phyloP scores from a whole-genome alignment of 2,888 invertebrate species.

The Hirtodrosophila duncani region DNA sequence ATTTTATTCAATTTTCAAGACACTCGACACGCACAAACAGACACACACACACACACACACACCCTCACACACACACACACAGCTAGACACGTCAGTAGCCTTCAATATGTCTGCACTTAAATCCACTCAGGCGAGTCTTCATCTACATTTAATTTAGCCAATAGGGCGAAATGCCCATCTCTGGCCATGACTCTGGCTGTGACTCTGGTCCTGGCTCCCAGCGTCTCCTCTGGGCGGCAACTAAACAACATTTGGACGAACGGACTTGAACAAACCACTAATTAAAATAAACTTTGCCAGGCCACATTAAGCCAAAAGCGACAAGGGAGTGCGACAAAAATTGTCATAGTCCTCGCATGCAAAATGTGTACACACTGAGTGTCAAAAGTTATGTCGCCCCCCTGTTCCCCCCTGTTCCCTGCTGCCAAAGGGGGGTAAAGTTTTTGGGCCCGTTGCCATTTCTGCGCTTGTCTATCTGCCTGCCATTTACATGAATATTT shows the following conservation, averaged over 20 bases:
- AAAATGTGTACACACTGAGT: conserved; percentile 24
- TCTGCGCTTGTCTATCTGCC: background rate
- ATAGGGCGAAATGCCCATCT: too few relatives aligned
- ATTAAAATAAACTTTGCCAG: conserved; percentile 56
- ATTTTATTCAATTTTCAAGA: too few relatives aligned
- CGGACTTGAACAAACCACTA: conserved; percentile 28
- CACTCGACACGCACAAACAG: background rate
- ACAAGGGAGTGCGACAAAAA: conserved; percentile 33
- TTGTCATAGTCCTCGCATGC: conserved; percentile 25
- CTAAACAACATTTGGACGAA: conserved; percentile 7
- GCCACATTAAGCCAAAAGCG: conserved; percentile 40
- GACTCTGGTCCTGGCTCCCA: too few relatives aligned
- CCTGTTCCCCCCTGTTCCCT: background rate
- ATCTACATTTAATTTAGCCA: too few relatives aligned
- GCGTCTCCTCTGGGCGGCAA: too few relatives aligned
- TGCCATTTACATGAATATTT: conserved; percentile 30
- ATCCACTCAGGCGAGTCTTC: too few relatives aligned
- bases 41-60: background rate
- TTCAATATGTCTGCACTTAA: too few relatives aligned
- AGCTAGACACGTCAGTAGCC: background rate
- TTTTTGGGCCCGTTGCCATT: background rate
- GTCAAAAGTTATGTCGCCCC: conserved; percentile 40
- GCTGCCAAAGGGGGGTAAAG: conserved; percentile 8
- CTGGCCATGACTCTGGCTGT: too few relatives aligned
- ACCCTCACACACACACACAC: too few relatives aligned